Percentiles rank a stretch among this genome's conserved stretches.
Evolutionary conservation across 1,140 invertebrate genomes (phyloP).

Genomic region (Drosophila mayri): DNA sequence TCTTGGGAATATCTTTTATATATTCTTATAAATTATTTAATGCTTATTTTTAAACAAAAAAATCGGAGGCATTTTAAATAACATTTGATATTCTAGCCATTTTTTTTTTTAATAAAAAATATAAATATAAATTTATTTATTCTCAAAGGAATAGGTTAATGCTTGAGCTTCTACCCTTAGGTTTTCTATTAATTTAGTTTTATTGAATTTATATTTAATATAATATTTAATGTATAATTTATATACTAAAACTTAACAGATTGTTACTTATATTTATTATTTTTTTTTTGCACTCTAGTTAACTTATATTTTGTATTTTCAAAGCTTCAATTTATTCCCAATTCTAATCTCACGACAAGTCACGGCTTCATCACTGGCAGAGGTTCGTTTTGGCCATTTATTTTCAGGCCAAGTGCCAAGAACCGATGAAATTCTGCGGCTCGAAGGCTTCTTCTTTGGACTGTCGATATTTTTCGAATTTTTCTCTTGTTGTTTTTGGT

Average conservation of each 20-base stretch:
- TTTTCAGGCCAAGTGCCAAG: slow-evolving; percentile 45
- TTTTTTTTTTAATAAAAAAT: too few relatives aligned
- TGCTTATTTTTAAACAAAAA: not conserved
- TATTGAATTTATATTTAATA: too few relatives aligned
- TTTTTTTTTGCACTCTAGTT: too few relatives aligned
- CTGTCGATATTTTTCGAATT: slow-evolving; percentile 42
- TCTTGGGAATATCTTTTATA: not conserved
- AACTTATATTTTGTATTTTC: not conserved
- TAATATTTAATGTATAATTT: too few relatives aligned
- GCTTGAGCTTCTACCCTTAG: too few relatives aligned
- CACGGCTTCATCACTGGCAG: slow-evolving; percentile 16
- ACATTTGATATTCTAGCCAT: too few relatives aligned
- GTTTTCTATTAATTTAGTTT: too few relatives aligned
- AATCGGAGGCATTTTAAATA: too few relatives aligned
- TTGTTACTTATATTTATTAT: too few relatives aligned
- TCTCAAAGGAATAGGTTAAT: too few relatives aligned
- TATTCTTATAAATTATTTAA: not conserved
- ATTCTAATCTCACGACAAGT: not conserved
- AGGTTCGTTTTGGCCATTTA: slow-evolving; percentile 19
- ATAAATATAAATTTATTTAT: too few relatives aligned
- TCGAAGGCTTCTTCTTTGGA: slow-evolving; percentile 19
- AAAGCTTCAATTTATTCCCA: not conserved
- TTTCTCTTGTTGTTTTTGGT: slow-evolving; percentile 30
- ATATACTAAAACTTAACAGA: too few relatives aligned
- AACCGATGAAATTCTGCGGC: slow-evolving; percentile 44